These are phyloP conservation scores for Pteronura brasiliensis DNA, from an alignment of 2,113 vertebrate species.

Conservation along the genomic window DNA sequence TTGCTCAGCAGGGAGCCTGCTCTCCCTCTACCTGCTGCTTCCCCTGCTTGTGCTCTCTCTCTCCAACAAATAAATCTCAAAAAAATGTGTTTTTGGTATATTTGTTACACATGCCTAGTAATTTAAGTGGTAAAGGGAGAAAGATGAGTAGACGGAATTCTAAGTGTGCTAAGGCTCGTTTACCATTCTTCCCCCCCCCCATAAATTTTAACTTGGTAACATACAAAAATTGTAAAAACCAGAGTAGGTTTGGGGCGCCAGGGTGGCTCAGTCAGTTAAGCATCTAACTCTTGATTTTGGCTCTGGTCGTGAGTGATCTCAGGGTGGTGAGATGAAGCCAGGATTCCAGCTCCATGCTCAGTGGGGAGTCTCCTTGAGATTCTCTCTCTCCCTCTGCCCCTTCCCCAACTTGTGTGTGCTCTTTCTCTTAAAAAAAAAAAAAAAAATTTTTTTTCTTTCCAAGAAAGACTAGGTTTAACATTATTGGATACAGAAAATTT, in stretches of 20 bases:
- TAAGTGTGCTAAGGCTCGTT: neutral
- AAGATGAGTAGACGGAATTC: neutral
- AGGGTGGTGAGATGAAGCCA: neutral
- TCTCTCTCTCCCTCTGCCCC: neutral
- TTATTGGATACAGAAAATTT: neutral
- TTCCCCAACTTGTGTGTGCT: neutral
- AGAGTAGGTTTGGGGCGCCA: neutral
- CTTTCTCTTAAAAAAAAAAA: neutral
- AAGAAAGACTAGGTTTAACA: neutral
- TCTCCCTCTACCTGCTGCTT: neutral
- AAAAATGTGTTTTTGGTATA: neutral
- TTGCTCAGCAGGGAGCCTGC: too few relatives aligned
- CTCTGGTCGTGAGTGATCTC: neutral
- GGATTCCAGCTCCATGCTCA: neutral
- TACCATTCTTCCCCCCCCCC: neutral
- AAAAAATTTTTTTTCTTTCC: neutral
- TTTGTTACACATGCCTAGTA: neutral
- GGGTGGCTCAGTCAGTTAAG: neutral
- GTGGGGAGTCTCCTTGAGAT: neutral
- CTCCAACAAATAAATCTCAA: neutral
- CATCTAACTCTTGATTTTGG: neutral
- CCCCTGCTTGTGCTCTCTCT: neutral
- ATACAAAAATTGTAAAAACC: neutral
- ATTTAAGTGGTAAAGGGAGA: conserved; percentile 20
- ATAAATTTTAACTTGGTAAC: neutral